A percentile compares a stretch with the other conserved stretches of the same genome.
phyloP scores from a whole-genome alignment of 1,140 invertebrate species.

The Philotrypesis tridentata region DNA sequence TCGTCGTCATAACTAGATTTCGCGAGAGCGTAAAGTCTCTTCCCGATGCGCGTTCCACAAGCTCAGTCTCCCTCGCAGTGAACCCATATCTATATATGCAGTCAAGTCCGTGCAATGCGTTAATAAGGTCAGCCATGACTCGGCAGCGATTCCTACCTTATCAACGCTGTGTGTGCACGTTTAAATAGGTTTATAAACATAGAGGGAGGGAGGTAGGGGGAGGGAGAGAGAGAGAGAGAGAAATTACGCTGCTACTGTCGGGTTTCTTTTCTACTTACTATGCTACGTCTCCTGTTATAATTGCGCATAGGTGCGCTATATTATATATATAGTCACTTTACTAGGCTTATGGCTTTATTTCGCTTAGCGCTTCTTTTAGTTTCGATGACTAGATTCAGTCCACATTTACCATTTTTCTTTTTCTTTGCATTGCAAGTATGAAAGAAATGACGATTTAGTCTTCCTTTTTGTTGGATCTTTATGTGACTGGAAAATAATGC shows the following conservation, averaged over 20 bases:
- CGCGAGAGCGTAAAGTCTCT: neutral
- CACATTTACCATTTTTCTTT: too few relatives aligned
- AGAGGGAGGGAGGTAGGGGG: too few relatives aligned
- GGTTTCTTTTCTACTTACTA: neutral
- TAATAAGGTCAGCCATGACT: neutral
- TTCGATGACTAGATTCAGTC: too few relatives aligned
- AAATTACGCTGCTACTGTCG: neutral
- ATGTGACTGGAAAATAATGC: too few relatives aligned
- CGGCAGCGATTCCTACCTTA: neutral
- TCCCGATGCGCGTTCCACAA: too few relatives aligned
- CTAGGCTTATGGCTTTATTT: too few relatives aligned
- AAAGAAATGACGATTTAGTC: too few relatives aligned
- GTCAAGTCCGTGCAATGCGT: neutral
- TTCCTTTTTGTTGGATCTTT: too few relatives aligned
- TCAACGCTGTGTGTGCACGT: neutral
- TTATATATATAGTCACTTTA: too few relatives aligned
- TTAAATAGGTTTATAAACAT: conserved; percentile 37
- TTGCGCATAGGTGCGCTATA: neutral
- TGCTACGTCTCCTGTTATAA: neutral
- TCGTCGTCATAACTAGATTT: conserved; percentile 19
- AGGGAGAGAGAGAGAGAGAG: neutral
- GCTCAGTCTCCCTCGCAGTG: neutral
- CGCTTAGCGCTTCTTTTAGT: too few relatives aligned
- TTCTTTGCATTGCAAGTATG: too few relatives aligned
- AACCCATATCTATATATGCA: neutral